Evolutionary conservation across 2,888 invertebrate species (phyloP), one percentile per base, ranked within the genome.

Genomic region (Drosophila yooni): DNA sequence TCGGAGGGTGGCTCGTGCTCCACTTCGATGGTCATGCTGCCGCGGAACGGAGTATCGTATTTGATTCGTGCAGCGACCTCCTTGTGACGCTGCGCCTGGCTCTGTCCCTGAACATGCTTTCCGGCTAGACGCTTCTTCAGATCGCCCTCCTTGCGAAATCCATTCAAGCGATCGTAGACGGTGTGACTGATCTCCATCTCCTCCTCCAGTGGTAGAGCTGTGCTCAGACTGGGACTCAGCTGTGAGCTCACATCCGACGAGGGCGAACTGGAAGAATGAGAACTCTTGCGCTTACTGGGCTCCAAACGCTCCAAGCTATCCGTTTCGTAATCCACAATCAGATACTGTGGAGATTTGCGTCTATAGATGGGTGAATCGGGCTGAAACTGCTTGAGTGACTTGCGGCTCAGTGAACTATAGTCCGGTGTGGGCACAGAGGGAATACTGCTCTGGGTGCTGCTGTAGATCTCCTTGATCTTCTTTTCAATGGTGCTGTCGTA

Each of bases 1-100:
- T 96, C 95, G 88, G 97, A 96, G 82, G 96, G 96, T 0, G 97
- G 96, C 27, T 96, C 95, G 91, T 97, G 97, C 91, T 96, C 96
- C 0, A 97, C 96, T 93, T 97, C 97, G 72, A 97, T 97, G 36
- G 97, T 96, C 89, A 97, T 94, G 85, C 96, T 97, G 10, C 97
- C 97, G 38, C 89, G 91, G 90, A 92, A 93, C 0, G 97, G 96
- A 73, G 96, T 96, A 63, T 94, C 95, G 83, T 95, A 95, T 54
- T 94, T 94, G 15, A 94, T 94, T 51, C 94, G 94, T 1, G 95
- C 94, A 2, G 91, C 91, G 0, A 90, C 85, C 65, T 92, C 91
- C 71, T 92, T 93, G 34, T 91, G 90, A 11, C 89, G 79, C 51
- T 81, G 81, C 2, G 69, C 58, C 70, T 81, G 59, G 5, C 74